A percentile compares a stretch with the other conserved stretches of the same genome.
Conservation (phyloP, 1,140 invertebrate species). For the Lasioglossum albipes region DNA sequence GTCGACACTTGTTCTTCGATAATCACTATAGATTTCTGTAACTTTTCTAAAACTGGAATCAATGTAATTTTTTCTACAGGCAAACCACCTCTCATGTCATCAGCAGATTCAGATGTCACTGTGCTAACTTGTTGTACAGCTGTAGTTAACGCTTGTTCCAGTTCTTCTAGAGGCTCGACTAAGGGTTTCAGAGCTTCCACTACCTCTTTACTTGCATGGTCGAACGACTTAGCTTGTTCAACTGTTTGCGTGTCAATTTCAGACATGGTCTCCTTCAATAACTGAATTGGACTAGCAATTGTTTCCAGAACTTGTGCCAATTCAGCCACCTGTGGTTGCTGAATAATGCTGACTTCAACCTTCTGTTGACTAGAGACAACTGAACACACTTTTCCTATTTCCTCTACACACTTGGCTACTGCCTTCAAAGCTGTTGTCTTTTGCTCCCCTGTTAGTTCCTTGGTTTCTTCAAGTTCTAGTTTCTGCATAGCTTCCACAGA, state of each 20-base stretch:
- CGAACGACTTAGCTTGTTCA: neutral
- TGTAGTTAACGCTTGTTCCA: neutral
- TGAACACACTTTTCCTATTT: conserved; percentile 24
- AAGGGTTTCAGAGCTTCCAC: conserved; percentile 11
- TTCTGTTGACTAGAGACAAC: neutral
- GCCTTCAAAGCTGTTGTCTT: neutral
- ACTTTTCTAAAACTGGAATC: conserved; percentile 15
- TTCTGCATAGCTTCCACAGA: neutral
- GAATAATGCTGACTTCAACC: neutral
- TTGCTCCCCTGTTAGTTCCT: neutral
- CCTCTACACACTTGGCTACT: conserved; percentile 14
- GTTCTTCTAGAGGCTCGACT: conserved; percentile 25
- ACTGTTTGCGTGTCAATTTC: neutral
- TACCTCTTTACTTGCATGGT: neutral
- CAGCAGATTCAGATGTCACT: neutral
- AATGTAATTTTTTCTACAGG: neutral
- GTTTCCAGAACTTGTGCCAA: conserved; percentile 7
- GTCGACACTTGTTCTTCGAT: neutral
- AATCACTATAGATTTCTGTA: conserved; percentile 22
- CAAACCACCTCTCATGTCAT: neutral
- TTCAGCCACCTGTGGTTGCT: conserved; percentile 2
- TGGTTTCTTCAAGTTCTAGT: neutral
- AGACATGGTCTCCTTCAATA: neutral
- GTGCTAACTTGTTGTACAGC: neutral
- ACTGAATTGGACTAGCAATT: conserved; percentile 22